These are phyloP conservation scores for Neodiprion fabricii DNA, from an alignment of 1,140 invertebrate genomes.

Conservation along the genomic window DNA sequence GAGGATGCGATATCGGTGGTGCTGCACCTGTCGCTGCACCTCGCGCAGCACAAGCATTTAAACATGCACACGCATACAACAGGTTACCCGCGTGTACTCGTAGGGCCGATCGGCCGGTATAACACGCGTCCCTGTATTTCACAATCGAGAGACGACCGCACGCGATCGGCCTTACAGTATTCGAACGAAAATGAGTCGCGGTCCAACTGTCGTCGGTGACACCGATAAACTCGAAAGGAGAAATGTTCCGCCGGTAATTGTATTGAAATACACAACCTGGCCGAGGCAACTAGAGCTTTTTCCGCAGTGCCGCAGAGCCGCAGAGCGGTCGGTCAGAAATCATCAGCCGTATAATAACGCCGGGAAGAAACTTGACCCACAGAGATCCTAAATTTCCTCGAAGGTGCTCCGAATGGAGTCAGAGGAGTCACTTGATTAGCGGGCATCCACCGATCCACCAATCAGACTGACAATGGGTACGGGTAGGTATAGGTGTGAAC, in stretches of 20 bases:
- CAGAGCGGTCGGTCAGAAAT: no score
- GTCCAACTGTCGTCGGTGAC: no score
- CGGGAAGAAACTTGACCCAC: not conserved
- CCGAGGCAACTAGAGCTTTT: no score
- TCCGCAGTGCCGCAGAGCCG: no score
- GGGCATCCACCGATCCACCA: conserved; percentile 3
- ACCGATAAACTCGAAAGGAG: no score
- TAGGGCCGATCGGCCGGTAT: not conserved
- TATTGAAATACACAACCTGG: no score
- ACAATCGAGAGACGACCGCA: not conserved
- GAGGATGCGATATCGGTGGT: conserved; percentile 1
- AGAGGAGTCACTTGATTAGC: not conserved
- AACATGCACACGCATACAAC: not conserved
- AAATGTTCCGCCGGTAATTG: no score
- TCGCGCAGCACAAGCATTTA: not conserved
- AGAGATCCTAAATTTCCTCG: conserved; percentile 2
- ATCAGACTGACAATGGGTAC: not conserved
- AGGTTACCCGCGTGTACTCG: not conserved
- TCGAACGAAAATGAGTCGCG: no score
- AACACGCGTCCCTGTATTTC: not conserved
- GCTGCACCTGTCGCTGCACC: not conserved
- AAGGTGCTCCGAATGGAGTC: not conserved
- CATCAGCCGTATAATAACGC: no score
- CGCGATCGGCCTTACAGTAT: no score
- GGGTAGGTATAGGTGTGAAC: conserved; percentile 5